Conservation (phyloP, 2,888 invertebrate species). For the Parnassius orleans region DNA sequence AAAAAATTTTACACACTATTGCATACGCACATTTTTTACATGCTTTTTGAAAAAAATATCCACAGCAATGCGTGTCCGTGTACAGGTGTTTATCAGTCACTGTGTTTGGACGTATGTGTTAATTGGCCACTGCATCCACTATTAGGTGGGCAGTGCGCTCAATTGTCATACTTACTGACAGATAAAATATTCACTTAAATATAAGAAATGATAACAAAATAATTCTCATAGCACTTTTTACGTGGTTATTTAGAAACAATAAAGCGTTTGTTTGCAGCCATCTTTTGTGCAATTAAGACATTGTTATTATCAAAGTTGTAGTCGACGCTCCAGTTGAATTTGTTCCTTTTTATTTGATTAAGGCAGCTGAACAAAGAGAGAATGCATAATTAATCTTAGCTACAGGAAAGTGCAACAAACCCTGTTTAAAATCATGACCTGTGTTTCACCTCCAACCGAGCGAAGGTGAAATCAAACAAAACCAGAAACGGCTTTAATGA, state of each 20-base stretch:
- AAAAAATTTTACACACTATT: too few relatives aligned
- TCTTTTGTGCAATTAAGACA: conserved; percentile 26
- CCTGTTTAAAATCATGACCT: conserved; percentile 28
- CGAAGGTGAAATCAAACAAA: conserved; percentile 32
- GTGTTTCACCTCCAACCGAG: conserved; percentile 38
- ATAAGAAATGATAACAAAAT: too few relatives aligned
- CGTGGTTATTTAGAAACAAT: background rate
- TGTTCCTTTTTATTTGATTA: conserved; percentile 23
- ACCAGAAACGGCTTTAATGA: conserved; percentile 37
- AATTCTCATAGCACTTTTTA: background rate
- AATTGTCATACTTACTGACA: too few relatives aligned
- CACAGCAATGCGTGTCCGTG: too few relatives aligned
- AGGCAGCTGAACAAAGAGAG: conserved; percentile 17
- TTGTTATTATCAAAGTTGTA: conserved; percentile 21
- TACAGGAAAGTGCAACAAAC: conserved; percentile 21
- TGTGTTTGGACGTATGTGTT: too few relatives aligned
- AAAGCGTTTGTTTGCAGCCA: conserved; percentile 12
- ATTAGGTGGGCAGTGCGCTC: too few relatives aligned
- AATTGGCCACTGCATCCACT: too few relatives aligned
- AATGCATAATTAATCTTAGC: conserved; percentile 19
- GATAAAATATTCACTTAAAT: too few relatives aligned
- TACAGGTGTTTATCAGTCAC: too few relatives aligned
- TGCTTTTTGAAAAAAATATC: too few relatives aligned
- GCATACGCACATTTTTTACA: too few relatives aligned
- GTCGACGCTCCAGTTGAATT: conserved; percentile 15